Evolutionary conservation across 1,140 invertebrate genomes (phyloP), one percentile per base, ranked within the genome.

Genomic region (Piezodorus guildinii): DNA sequence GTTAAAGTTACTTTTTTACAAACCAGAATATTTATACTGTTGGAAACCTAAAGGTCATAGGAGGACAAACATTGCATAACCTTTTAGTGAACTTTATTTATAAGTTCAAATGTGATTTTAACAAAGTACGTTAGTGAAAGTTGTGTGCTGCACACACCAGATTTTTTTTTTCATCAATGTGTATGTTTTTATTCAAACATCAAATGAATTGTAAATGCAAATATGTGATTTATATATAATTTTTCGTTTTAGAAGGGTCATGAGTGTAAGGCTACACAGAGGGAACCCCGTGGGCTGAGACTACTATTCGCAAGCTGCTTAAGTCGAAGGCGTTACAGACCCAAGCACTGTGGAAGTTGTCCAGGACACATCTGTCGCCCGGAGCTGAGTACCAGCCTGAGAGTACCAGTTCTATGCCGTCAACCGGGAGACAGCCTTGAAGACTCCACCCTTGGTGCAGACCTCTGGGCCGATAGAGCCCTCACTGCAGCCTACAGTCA

Each of bases 291-390:
- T 19, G 75, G 78, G 14, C 74, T 82, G 0, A 75, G 78, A 45
- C 74, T 86, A 12, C 75, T 76, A 1, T 78, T 83, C 63, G 82
- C 81, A 19, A 78, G 82, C 44, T 86, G 84, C 71, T 71, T 79
- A 2, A 85, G 83, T 70, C 76, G 80, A 51, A 79, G 81, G 64
- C 73, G 77, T 8, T 84, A 79, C 74, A 76, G 79, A 25, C 82
- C 83, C 1, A 84, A 83, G 69, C 78, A 78, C 66, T 86, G 84
- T 68, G 83, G 82, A 23, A 73, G 72, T 52, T 86, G 83, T 70
- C 70, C 74, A 10, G 66, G 70, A n/a, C 23, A 56, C 52, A 81
- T 78, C 67, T 86, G 84, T 72, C 72, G 74, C 60, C 83, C 84
- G 9, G 74, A 77, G 58, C 73, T 78, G 15, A 80, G 80, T 51